phyloP scores from a whole-genome alignment of 2,888 invertebrate genomes.

The Pammene aurita region DNA sequence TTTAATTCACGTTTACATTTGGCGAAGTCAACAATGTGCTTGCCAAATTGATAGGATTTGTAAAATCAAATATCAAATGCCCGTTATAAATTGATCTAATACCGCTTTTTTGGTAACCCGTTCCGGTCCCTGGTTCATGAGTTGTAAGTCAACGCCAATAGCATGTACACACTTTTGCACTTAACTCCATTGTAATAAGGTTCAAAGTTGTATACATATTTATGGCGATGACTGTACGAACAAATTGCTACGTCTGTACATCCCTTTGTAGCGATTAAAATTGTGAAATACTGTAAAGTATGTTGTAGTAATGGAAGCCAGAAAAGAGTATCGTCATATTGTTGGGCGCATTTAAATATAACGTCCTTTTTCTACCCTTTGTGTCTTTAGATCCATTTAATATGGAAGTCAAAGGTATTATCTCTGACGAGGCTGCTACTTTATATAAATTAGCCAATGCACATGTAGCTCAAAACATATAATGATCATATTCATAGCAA shows the following conservation, averaged over 20 bases:
- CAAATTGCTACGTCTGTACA: constrained; percentile 12
- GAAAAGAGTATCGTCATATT: constrained; percentile 3
- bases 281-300: constrained; percentile 21
- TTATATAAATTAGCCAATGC: constrained; percentile 30
- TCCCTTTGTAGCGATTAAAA: neutral
- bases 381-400: neutral
- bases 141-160: too few relatives aligned
- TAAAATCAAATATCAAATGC: too few relatives aligned
- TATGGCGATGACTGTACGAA: neutral
- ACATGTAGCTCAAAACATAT: constrained; percentile 36
- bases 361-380: constrained; percentile 15
- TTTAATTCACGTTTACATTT: too few relatives aligned
- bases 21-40: too few relatives aligned
- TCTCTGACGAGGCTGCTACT: constrained; percentile 14
- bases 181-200: too few relatives aligned
- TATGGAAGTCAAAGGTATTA: neutral
- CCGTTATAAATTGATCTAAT: too few relatives aligned
- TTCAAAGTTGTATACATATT: too few relatives aligned
- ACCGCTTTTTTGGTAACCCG: too few relatives aligned
- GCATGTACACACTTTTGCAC: too few relatives aligned
- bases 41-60: too few relatives aligned
- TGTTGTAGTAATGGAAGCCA: constrained; percentile 21
- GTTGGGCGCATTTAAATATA: constrained; percentile 11
- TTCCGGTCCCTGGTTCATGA: too few relatives aligned
- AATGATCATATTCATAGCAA: constrained; percentile 35